Evolutionary conservation across 2,797 vertebrate species (phyloP).

Genomic region (Poeciliopsis infans): DNA sequence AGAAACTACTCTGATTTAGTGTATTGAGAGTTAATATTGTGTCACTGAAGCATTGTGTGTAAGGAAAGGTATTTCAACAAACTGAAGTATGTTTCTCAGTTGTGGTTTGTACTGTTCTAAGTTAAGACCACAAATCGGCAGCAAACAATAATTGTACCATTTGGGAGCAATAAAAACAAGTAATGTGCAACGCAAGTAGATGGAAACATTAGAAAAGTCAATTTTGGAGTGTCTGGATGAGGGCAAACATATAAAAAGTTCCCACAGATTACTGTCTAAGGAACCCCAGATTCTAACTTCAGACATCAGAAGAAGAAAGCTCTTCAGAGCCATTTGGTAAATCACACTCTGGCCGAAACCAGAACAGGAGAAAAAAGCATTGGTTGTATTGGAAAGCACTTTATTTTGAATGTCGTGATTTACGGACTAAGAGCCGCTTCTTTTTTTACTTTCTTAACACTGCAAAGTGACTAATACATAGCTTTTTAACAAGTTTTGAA

Average conservation of each 20-base stretch:
- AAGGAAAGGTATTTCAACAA: conserved; percentile 12
- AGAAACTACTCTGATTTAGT: conserved; percentile 19
- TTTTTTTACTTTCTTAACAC: no score
- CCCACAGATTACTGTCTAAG: neutral
- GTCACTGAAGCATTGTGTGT: neutral
- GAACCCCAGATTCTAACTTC: neutral
- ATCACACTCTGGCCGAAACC: neutral
- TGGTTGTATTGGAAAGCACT: neutral
- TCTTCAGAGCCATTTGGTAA: neutral
- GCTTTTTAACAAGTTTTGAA: no score
- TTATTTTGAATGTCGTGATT: neutral
- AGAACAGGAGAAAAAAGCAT: neutral
- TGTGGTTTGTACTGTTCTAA: neutral
- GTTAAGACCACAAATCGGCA: neutral
- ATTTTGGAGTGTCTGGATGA: neutral
- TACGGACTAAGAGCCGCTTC: no score
- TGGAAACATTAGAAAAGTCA: neutral
- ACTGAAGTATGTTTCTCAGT: conserved; percentile 1
- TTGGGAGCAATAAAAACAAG: neutral
- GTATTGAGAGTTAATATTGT: conserved; percentile 3
- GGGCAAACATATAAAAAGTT: neutral
- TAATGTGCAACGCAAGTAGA: neutral
- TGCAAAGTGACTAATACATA: no score
- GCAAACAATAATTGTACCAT: conserved; percentile 1
- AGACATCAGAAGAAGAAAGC: neutral